Base-by-base conservation (phyloP, 2,797 vertebrate species). In the Discoglossus pictus region DNA sequence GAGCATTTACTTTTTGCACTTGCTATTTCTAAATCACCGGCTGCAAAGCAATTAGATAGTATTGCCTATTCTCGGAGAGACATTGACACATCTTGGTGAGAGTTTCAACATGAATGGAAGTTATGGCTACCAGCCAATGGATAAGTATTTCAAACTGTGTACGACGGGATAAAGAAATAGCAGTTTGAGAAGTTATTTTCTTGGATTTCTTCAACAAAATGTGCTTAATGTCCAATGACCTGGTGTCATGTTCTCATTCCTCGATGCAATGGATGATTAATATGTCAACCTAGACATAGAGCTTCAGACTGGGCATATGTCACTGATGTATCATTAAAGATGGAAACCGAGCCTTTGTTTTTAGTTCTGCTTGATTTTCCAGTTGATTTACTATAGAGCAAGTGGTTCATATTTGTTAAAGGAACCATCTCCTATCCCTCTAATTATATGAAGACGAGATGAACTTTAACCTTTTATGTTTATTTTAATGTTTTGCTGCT, bases 1-100 rank as follows among this genome's bases (percentile, higher is more conserved):
- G 80, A 81, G 79, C 77, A 78, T 68, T 68, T 64, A 76, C 73
- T 73, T 81, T 79, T 74, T 79, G 76, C 77, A 77, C 78, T 82
- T 75, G 76, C 75, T 77, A 73, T 16, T 4, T 78, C 76, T 12
- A 52, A 73, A 84, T 76, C 73, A 70, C 73, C 78, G 61, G 50
- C 73, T 46, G 65, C 74, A 74, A 69, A 76, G 64, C 18, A 43
- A 52, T 20, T 50, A 59, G 27, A 36, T 36, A 39, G 23, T 7
- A 18, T 39, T 42, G 9, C 38, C 35, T 11, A 25, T 46, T 16
- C 36, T 63, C 47, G 67, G 59, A 69, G 74, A 0, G 21, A 73
- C 68, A 72, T 11, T 47, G 52, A 25, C 56, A 67, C 8, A 17
- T 40, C 34, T 42, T 79, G 78, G 79, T 82, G 80, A 72, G 72